Conservation (phyloP, 1,140 invertebrate genomes). For the Drosophila novamexicana region DNA sequence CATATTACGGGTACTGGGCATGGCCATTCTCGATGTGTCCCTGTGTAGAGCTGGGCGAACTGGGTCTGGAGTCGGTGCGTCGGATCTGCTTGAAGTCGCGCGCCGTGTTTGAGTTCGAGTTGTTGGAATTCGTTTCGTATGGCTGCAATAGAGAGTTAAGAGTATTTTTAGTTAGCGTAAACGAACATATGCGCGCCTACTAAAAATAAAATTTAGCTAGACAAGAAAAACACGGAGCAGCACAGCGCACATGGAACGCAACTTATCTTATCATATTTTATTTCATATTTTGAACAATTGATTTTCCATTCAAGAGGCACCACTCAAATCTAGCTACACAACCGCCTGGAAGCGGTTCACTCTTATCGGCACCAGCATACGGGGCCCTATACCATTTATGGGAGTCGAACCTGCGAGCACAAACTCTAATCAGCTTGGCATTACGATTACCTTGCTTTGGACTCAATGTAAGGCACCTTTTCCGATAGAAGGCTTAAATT, state of each 20-base stretch:
- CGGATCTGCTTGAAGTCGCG: constrained; percentile 77
- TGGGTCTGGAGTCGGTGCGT: constrained; percentile 77
- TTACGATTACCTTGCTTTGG: constrained; percentile 15
- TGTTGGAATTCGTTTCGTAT: constrained; percentile 81
- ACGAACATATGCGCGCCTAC: neutral
- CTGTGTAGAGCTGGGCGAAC: constrained; percentile 74
- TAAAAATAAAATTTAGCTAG: neutral
- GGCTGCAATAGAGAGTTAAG: constrained; percentile 61
- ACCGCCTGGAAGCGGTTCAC: constrained; percentile 44
- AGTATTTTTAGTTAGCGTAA: constrained; percentile 27
- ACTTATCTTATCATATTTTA: constrained; percentile 73
- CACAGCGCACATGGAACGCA: neutral
- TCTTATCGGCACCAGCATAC: constrained; percentile 44
- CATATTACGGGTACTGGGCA: constrained; percentile 80
- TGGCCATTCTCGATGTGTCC: constrained; percentile 82
- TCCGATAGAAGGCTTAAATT: constrained; percentile 5
- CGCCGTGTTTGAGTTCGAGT: constrained; percentile 73
- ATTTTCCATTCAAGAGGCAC: constrained; percentile 68
- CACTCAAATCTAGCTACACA: constrained; percentile 45
- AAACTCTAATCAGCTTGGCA: constrained; percentile 30
- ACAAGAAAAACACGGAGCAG: neutral
- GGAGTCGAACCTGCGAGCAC: neutral
- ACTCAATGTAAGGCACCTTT: constrained; percentile 1
- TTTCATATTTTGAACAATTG: constrained; percentile 72
- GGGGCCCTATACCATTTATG: too few species aligned